Base-by-base conservation (phyloP, 2,888 invertebrate species). In the Metopia argyrocephala region DNA sequence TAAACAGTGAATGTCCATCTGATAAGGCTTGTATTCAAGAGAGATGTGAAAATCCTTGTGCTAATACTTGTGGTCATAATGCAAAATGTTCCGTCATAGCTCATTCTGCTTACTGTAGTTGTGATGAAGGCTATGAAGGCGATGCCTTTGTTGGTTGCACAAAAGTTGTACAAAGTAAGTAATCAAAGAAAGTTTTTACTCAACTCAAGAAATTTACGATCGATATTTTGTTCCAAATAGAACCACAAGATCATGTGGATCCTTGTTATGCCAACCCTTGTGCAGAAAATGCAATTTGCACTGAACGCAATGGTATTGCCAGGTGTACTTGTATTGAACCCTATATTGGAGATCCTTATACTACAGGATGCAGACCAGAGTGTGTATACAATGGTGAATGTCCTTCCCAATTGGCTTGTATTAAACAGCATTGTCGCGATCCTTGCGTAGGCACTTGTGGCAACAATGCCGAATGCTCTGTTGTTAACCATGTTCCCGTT, bases 391-490 rank as follows among this genome's bases (percentile, higher is more conserved):
- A 95, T 88, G 93, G 95, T 0, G 96, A 96, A 86, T 97, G 97
- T 88, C 92, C 95, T 5, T 94, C 93, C 84, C 92, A 94, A 86
- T 91, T 95, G 81, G 94, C 96, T 46, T 97, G 96, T 88, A 92
- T 96, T 57, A 95, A 95, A 75, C 95, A 95, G 86, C 95, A 96
- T 87, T 97, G 97, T 85, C 92, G 96, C 85, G 94, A 96, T 91
- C 96, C 96, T 5, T 97, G 96, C 86, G 94, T 93, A 80, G 96
- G 96, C 71, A 92, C 95, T 66, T 97, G 97, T 87, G 97, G 96
- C 4, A 89, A 93, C 0, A 96, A 96, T 86, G 95, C 97, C 7
- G 94, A 95, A 89, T 97, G 97, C 87, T 92, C 92, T 38, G 96
- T 96, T 0, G 93, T 94, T 2, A 96, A 95, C 87, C 97, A 97